Evolutionary conservation across 2,113 vertebrate genomes (phyloP).

Genomic region (Xiphorhynchus elegans): DNA sequence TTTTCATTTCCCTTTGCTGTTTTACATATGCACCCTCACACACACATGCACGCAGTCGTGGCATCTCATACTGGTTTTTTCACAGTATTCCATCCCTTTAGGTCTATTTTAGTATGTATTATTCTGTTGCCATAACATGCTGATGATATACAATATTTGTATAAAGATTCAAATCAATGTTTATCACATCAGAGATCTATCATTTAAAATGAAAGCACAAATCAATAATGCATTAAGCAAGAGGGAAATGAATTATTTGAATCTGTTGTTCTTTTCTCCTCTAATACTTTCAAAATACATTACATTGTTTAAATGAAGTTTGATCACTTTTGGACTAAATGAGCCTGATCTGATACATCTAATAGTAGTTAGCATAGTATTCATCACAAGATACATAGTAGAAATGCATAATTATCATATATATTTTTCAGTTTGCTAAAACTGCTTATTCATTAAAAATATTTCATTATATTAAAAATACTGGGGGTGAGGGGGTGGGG

Average conservation of each 20-base stretch:
- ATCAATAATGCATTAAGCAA: constrained; percentile 56
- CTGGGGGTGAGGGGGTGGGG: rapidly evolving
- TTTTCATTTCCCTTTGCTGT: background rate
- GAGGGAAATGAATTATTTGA: background rate
- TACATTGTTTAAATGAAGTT: constrained; percentile 5
- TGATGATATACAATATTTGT: constrained; percentile 22
- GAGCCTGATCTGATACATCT: background rate
- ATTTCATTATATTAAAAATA: background rate
- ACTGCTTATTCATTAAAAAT: background rate
- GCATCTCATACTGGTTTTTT: background rate
- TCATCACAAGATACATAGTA: background rate
- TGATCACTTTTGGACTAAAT: background rate
- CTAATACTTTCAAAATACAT: background rate
- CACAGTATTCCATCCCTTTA: background rate
- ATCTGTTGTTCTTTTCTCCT: background rate
- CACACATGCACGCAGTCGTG: background rate
- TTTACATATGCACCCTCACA: background rate
- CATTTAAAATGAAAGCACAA: constrained; percentile 15
- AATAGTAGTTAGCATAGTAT: background rate
- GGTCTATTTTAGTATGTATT: background rate
- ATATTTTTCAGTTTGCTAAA: background rate
- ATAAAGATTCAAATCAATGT: constrained; percentile 29
- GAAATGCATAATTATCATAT: background rate
- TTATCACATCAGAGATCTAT: constrained; percentile 4
- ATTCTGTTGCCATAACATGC: background rate